Evolutionary conservation across 2,113 vertebrate genomes (phyloP), one percentile per base, ranked within the genome.

Genomic region (Cebidichthys violaceus): DNA sequence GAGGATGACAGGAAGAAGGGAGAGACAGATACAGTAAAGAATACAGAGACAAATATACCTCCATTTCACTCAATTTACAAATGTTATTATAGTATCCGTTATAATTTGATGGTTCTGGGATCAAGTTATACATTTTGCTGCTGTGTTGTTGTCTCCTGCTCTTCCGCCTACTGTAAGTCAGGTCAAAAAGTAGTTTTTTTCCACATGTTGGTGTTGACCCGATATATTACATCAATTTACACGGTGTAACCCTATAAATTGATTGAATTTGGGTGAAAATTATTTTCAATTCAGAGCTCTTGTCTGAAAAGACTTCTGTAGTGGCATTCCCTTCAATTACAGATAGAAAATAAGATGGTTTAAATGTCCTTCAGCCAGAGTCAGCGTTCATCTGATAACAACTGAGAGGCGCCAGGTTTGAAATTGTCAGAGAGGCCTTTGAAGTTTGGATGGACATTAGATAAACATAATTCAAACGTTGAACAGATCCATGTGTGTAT

Each of bases 1-100:
- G 50, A 35, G 47, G 31, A 70, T 55, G 20, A 50, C 31, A 52
- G 45, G 39, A 67, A n/a, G n/a, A 67, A 45, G 64, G 6, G 18
- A 69, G 65, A 50, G 66, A 69, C 17, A 7, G 68, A 37, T 70
- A 20, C 45, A 70, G 31, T 39, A 11, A 24, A 55, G 22, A 70
- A 41, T 43, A 9, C n/a, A 43, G 37, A 66, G 24, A 68, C 11
- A 9, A 31, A 68, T 47, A 47, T 29, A 69, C 6, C 5, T 69
- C 41, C 6, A 1, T 29, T 69, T 52, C 18, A 20, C 29, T 33
- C 43, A 50, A 52, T 69, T 33, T 33, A 22, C 10, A 18, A 47
- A 68, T 20, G 41, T 7, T n/a, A 10, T 71, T 27, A 20, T 18
- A 57, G n/a, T 14, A 57, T 41, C 33, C 27, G n/a, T 59, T 39